Conservation (phyloP, 2,113 vertebrate species). For the Actinemys pallida region DNA sequence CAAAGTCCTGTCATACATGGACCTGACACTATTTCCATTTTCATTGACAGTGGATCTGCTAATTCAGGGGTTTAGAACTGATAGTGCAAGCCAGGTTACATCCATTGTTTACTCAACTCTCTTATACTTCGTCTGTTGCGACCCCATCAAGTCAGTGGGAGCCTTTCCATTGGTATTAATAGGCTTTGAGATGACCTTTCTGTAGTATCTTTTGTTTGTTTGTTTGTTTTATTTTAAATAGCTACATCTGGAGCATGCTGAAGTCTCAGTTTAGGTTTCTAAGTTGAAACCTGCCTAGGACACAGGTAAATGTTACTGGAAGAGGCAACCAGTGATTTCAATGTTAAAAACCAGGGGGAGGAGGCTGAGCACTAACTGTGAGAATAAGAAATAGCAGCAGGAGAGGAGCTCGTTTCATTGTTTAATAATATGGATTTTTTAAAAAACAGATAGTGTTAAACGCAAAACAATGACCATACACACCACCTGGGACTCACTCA, state of each 20-base stretch:
- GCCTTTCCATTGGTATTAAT: not conserved
- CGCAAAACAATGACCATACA: not conserved
- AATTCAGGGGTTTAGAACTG: not conserved
- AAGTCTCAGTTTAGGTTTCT: rapidly evolving
- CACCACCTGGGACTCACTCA: not conserved
- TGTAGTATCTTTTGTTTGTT: not conserved
- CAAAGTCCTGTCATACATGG: not conserved
- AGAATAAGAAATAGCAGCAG: not conserved
- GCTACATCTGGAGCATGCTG: not conserved
- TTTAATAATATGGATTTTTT: not conserved
- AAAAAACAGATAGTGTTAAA: not conserved
- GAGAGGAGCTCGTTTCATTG: not conserved
- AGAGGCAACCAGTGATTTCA: not conserved
- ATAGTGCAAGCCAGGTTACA: not conserved
- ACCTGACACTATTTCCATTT: not conserved
- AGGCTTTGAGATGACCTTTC: not conserved
- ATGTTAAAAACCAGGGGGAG: not conserved
- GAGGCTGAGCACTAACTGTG: not conserved
- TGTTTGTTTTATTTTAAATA: not conserved
- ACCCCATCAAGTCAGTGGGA: too few species aligned
- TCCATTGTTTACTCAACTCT: not conserved
- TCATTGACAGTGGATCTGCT: not conserved
- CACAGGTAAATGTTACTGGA: not conserved
- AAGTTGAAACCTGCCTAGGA: not conserved
- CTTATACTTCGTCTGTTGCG: not conserved